These are phyloP conservation scores for Chloebia gouldiae DNA, from an alignment of 2,113 vertebrate genomes.

Conservation along the genomic window DNA sequence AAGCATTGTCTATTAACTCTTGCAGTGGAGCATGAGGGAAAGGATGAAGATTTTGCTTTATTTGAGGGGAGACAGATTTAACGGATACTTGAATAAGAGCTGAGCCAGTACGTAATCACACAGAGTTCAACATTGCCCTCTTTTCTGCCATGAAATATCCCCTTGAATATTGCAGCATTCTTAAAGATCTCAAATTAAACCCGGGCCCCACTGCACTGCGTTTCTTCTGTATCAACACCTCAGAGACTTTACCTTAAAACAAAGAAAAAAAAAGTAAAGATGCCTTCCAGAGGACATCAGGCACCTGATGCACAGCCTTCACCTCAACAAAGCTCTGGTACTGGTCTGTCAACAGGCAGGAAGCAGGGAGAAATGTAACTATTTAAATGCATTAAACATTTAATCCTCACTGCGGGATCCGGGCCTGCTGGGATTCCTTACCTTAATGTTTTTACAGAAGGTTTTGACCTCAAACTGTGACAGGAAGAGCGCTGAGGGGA, in stretches of 20 bases:
- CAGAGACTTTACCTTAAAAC: not conserved
- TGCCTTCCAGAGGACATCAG: not conserved
- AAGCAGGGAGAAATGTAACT: not conserved
- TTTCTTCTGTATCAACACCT: not conserved
- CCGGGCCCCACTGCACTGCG: not conserved
- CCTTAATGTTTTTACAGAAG: no score
- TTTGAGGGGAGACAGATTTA: not conserved
- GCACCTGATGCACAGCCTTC: not conserved
- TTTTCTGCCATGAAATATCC: not conserved
- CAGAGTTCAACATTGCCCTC: not conserved
- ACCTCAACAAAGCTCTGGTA: not conserved
- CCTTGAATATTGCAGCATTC: not conserved
- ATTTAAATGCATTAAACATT: not conserved
- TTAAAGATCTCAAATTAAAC: not conserved
- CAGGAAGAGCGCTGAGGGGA: no score
- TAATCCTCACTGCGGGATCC: not conserved
- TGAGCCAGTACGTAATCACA: not conserved
- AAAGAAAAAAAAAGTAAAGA: not conserved
- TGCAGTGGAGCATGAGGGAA: not conserved
- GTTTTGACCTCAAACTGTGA: no score
- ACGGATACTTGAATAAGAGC: not conserved
- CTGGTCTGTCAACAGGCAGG: not conserved
- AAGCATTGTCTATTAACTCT: conserved; percentile 4
- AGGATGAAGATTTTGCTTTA: not conserved
- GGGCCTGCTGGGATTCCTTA: not conserved